phyloP scores from a whole-genome alignment of 2,888 invertebrate genomes.

The Ryuthela nishihirai region DNA sequence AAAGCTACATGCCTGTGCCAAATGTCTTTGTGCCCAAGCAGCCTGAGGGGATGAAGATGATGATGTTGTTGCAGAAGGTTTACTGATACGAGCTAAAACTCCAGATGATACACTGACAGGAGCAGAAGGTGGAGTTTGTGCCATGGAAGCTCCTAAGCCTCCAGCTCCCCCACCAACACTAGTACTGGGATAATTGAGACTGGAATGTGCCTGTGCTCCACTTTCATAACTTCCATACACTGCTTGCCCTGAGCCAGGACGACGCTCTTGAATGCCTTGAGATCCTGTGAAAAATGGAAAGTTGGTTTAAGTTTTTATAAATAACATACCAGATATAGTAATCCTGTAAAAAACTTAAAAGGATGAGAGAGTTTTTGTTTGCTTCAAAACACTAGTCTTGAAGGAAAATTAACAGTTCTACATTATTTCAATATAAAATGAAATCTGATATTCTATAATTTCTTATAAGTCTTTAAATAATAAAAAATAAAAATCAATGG shows the following conservation, averaged over 20 bases:
- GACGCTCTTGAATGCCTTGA: constrained; percentile 50
- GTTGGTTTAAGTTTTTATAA: background rate
- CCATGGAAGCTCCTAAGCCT: constrained; percentile 27
- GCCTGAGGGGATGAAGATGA: constrained; percentile 59
- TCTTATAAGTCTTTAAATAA: too few species aligned
- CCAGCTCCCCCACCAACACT: constrained; percentile 28
- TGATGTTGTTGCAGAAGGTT: constrained; percentile 66
- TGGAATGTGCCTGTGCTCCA: constrained; percentile 46
- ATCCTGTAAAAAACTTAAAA: too few species aligned
- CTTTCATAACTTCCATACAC: constrained; percentile 70
- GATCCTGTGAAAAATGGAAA: constrained; percentile 26
- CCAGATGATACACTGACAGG: constrained; percentile 38
- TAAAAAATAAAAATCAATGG: too few species aligned
- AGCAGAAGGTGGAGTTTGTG: constrained; percentile 30
- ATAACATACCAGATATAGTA: too few species aligned
- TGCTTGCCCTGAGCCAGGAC: constrained; percentile 67
- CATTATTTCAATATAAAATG: too few species aligned
- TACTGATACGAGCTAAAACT: constrained; percentile 63
- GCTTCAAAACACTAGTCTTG: too few species aligned
- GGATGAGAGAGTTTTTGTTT: too few species aligned
- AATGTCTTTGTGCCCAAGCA: constrained; percentile 57
- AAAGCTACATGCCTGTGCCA: constrained; percentile 57
- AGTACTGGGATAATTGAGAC: constrained; percentile 38
- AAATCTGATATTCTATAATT: too few species aligned
- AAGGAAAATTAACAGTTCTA: too few species aligned